A percentile compares a stretch with the other conserved stretches of the same genome.
Evolutionary conservation across 1,140 invertebrate species (phyloP).

Genomic region (Microvelia longipes): DNA sequence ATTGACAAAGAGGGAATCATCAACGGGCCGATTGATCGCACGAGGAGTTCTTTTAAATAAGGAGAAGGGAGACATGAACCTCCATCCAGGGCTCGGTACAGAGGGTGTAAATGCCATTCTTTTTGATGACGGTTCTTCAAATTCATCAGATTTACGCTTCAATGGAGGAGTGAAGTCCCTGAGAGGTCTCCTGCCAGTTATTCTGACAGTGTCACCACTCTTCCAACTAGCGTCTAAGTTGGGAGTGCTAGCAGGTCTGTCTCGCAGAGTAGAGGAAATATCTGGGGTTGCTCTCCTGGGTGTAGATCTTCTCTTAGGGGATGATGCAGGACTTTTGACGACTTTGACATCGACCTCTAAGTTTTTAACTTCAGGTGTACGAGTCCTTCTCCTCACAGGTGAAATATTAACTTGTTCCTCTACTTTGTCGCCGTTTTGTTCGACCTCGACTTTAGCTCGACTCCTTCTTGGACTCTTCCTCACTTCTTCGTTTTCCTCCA

Average conservation of each 20-base stretch:
- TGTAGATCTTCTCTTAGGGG: neutral
- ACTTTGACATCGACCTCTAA: neutral
- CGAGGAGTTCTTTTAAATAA: neutral
- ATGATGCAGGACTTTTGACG: neutral
- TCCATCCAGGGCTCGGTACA: slow-evolving; percentile 9
- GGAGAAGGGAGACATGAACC: neutral
- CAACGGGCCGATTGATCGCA: neutral
- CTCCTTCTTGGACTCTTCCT: neutral
- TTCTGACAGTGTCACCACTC: neutral
- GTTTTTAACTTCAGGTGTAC: neutral
- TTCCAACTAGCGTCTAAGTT: neutral
- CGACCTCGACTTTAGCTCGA: neutral
- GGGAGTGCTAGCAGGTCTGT: neutral
- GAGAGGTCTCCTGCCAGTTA: slow-evolving; percentile 2
- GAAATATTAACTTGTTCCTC: neutral
- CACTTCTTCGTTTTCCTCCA: neutral
- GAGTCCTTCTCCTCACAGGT: neutral
- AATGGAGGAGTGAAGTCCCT: neutral
- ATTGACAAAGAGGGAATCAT: slow-evolving; percentile 8
- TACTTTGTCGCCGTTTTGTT: neutral
- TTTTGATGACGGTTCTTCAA: neutral
- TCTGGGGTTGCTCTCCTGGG: neutral
- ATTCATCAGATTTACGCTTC: slow-evolving; percentile 7
- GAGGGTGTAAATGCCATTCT: neutral
- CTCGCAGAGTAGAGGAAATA: neutral